Base-by-base conservation (phyloP, 2,797 vertebrate genomes). In the Pipistrellus kuhlii region DNA sequence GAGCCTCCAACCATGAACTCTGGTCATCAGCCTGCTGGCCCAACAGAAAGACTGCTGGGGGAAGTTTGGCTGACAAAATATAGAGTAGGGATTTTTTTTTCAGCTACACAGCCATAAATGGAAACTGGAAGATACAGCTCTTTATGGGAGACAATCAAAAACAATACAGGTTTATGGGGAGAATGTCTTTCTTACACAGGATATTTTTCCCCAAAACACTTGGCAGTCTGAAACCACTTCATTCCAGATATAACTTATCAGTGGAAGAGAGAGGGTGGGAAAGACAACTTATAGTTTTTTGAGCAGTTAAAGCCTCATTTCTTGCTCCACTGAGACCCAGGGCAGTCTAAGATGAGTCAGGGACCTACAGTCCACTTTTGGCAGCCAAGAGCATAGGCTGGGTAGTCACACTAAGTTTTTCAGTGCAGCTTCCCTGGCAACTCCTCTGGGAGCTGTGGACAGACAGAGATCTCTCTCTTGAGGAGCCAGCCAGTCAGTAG, bases 141-240 rank as follows among this genome's bases (percentile, higher is more conserved):
- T 92, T 92, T 71, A 96, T 88, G 85, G 84, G 91, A 94, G 84
- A 95, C 87, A 25, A 94, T 96, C 64, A 96, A 96, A 96, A 94
- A 57, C 91, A 93, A 90, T 81, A 68, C 85, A 35, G 88, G 82
- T 96, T 97, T 97, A 95, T 91, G 59, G 91, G 93, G 75, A 62
- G 73, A 96, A 90, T 83, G 87, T 93, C 96, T 94, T 96, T 90
- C 90, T 71, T 72, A 78, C 23, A 48, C 0, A 0, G 81, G 53
- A 14, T 90, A 44, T 57, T 93, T 92, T n/a, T 1, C 68, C 80
- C 87, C 53, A 13, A 68, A 92, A 97, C 64, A n/a, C 57, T 90
- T 84, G 85, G 85, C 87, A 89, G 82, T 4, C 68, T 80, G 69
- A 78, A 96, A 85, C 69, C 64, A 88, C 91, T 95, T 93, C 69